These are phyloP conservation scores for Aleiodes leptofemur DNA, from an alignment of 2,888 invertebrate species.

Conservation along the genomic window DNA sequence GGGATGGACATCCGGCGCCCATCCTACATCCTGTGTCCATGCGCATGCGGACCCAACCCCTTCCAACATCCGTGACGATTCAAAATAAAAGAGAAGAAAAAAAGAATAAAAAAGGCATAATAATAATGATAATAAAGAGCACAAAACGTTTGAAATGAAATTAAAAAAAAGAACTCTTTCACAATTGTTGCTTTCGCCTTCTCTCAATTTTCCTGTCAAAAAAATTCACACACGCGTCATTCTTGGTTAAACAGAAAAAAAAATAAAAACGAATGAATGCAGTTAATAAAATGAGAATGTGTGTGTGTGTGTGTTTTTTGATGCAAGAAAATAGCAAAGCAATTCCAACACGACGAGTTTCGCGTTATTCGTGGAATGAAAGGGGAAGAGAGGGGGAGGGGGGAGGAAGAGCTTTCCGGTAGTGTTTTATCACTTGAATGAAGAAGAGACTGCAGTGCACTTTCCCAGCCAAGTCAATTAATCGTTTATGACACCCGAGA, in stretches of 20 bases:
- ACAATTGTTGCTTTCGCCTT: conserved; percentile 33
- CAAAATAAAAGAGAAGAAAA: conserved; percentile 8
- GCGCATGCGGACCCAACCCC: conserved; percentile 60
- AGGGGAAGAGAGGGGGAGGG: neutral
- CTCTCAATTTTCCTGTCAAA: conserved; percentile 31
- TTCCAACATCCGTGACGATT: conserved; percentile 64
- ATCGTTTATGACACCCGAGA: conserved; percentile 7
- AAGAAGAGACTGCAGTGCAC: conserved; percentile 11
- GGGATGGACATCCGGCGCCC: conserved; percentile 68
- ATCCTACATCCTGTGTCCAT: conserved; percentile 67
- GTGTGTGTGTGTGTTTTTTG: conserved; percentile 8
- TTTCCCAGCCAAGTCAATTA: conserved; percentile 24
- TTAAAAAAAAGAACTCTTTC: neutral
- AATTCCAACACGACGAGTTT: conserved; percentile 7
- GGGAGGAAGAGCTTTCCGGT: conserved; percentile 20
- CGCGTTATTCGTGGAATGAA: conserved; percentile 17
- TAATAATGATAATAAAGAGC: neutral
- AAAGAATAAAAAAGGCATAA: neutral
- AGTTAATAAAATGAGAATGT: conserved; percentile 21
- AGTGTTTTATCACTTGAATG: conserved; percentile 25
- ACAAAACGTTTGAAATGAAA: neutral
- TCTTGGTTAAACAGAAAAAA: neutral
- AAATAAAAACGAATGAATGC: neutral
- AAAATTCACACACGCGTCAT: conserved; percentile 27
- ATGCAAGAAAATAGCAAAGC: conserved; percentile 13